Percentiles rank a stretch among this genome's conserved stretches.
phyloP scores from a whole-genome alignment of 2,797 vertebrate genomes.

The Spondyliosoma cantharus region DNA sequence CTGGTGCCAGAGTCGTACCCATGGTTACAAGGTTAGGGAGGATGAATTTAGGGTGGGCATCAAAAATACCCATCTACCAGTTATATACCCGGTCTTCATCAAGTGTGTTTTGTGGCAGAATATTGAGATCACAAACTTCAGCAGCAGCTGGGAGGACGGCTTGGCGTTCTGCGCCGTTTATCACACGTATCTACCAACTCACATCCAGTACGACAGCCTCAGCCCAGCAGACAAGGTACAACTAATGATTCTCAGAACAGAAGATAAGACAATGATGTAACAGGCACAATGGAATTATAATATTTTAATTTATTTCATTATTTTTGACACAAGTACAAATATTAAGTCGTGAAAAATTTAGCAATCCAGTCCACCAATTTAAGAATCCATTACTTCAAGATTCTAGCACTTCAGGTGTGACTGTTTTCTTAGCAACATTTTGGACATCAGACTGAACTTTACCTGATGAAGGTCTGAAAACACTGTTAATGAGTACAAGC shows the following conservation, averaged over 20 bases:
- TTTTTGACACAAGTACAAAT: neutral
- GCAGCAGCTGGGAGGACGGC: slow-evolving; percentile 87
- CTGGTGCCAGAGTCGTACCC: slow-evolving; percentile 85
- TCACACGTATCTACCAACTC: slow-evolving; percentile 83
- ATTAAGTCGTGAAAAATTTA: neutral
- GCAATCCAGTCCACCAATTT: neutral
- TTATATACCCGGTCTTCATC: neutral
- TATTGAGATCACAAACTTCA: slow-evolving; percentile 89
- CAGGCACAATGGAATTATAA: neutral
- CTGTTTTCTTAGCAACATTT: too few species aligned
- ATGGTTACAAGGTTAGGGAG: slow-evolving; percentile 81
- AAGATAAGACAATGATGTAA: neutral
- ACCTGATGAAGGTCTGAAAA: neutral
- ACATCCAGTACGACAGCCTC: slow-evolving; percentile 80
- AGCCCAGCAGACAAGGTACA: slow-evolving; percentile 81
- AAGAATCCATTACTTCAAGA: neutral
- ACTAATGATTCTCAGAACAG: neutral
- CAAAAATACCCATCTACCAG: neutral
- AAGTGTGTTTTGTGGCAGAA: slow-evolving; percentile 73
- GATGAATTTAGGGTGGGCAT: neutral
- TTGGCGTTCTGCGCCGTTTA: slow-evolving; percentile 86
- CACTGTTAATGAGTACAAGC: neutral
- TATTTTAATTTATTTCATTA: neutral
- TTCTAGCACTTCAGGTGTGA: neutral
- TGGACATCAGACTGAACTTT: too few species aligned